Percentiles rank a stretch among this genome's conserved stretches.
phyloP scores from a whole-genome alignment of 1,140 invertebrate genomes.

The Cataglyphis hispanica region DNA sequence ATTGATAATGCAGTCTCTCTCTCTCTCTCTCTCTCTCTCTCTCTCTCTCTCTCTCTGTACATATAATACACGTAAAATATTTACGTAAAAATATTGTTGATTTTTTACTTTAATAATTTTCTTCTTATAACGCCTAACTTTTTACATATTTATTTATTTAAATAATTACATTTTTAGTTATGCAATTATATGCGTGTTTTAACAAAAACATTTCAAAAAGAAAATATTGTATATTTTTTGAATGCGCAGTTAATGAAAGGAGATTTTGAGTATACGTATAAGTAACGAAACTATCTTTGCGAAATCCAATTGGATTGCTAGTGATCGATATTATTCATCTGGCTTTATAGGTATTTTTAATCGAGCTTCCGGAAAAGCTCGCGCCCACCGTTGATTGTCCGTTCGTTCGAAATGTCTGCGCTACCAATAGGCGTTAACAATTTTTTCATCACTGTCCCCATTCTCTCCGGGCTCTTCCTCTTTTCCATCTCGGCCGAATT shows the following conservation, averaged over 20 bases:
- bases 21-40: no score
- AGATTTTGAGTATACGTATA: neutral
- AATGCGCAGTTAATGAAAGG: neutral
- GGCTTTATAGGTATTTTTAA: constrained; percentile 34
- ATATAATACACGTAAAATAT: no score
- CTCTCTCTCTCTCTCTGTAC: no score
- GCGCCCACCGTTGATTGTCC: constrained; percentile 39
- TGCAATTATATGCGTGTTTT: neutral
- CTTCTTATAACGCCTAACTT: no score
- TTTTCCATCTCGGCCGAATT: constrained; percentile 47
- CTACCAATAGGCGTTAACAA: constrained; percentile 41
- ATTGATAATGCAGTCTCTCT: no score
- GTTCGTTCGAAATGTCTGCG: constrained; percentile 16
- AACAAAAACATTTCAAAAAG: neutral
- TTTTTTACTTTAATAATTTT: no score
- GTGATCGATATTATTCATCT: constrained; percentile 31
- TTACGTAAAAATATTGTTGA: no score
- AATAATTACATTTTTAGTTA: no score
- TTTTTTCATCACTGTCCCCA: constrained; percentile 48
- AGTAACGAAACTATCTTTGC: constrained; percentile 14
- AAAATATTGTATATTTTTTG: neutral
- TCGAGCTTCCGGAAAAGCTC: constrained; percentile 52
- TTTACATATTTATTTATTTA: no score
- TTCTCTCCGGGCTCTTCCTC: constrained; percentile 26
- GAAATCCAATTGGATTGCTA: constrained; percentile 6